phyloP scores from a whole-genome alignment of 2,888 invertebrate genomes.

The Microplitis deprimator region DNA sequence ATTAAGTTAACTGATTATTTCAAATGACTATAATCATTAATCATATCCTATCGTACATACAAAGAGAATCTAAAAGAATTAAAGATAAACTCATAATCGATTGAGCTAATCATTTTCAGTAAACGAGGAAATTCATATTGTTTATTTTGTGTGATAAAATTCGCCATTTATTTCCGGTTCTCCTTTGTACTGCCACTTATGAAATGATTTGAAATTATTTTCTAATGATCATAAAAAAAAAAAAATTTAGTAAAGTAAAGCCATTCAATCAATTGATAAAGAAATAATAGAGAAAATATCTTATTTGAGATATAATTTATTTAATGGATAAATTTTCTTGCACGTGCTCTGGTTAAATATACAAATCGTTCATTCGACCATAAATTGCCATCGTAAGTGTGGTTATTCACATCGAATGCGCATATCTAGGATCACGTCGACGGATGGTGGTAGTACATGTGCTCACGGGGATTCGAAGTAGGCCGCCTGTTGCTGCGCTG shows the following conservation, averaged over 20 bases:
- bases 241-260: background rate
- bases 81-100: background rate
- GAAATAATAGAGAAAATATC: slow-evolving; percentile 7
- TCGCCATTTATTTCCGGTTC: background rate
- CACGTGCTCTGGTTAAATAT: slow-evolving; percentile 40
- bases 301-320: slow-evolving; percentile 1
- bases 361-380: slow-evolving; percentile 61
- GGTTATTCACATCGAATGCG: slow-evolving; percentile 58
- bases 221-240: background rate
- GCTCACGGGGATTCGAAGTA: slow-evolving; percentile 48
- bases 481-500: slow-evolving; percentile 67
- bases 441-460: slow-evolving; percentile 43
- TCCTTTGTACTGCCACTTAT: background rate
- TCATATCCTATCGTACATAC: background rate
- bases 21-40: background rate
- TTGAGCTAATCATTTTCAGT: background rate
- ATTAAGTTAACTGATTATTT: background rate
- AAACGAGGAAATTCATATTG: background rate
- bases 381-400: slow-evolving; percentile 65
- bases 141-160: background rate
- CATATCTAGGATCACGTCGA: slow-evolving; percentile 35
- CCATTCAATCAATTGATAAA: slow-evolving; percentile 25
- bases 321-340: background rate
- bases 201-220: background rate
- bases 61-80: background rate